A percentile compares a stretch with the other conserved stretches of the same genome.
Evolutionary conservation across 2,888 invertebrate genomes (phyloP).

Genomic region (Petrolisthes manimaculis): DNA sequence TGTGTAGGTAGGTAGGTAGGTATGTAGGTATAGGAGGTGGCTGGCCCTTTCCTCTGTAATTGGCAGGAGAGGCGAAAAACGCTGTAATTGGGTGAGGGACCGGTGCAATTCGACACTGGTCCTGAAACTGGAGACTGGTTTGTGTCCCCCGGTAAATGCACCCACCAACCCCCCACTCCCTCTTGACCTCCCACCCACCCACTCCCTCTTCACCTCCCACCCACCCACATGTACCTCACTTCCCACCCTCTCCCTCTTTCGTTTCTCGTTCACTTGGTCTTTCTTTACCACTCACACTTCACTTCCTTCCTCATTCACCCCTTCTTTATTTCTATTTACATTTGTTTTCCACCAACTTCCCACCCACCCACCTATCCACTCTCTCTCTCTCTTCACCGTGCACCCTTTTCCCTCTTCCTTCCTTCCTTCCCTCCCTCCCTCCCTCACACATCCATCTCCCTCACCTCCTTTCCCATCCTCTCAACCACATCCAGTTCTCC

Average conservation of each 20-base stretch:
- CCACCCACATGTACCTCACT: not conserved
- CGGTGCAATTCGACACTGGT: slow-evolving; percentile 29
- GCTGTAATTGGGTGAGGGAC: slow-evolving; percentile 46
- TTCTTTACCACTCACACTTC: slow-evolving; percentile 1
- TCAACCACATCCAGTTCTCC: slow-evolving; percentile 17
- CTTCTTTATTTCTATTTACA: not conserved
- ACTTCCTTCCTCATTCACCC: not conserved
- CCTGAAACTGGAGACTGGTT: slow-evolving; percentile 26
- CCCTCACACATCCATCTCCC: not conserved
- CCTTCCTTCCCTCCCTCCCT: not conserved
- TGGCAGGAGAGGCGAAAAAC: slow-evolving; percentile 33
- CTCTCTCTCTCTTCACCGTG: not conserved
- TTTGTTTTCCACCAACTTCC: not conserved
- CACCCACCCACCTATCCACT: not conserved
- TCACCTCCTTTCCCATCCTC: not conserved
- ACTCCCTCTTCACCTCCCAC: not conserved
- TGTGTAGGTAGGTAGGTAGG: not conserved
- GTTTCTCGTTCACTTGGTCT: not conserved
- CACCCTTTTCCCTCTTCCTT: not conserved
- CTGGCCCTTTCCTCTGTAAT: slow-evolving; percentile 23
- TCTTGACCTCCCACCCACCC: not conserved
- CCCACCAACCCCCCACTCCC: slow-evolving; percentile 8
- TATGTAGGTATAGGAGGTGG: not conserved
- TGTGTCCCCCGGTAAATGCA: slow-evolving; percentile 13
- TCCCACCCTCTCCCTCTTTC: not conserved